phyloP scores from a whole-genome alignment of 2,888 invertebrate genomes.

The Strigamia crassipes region DNA sequence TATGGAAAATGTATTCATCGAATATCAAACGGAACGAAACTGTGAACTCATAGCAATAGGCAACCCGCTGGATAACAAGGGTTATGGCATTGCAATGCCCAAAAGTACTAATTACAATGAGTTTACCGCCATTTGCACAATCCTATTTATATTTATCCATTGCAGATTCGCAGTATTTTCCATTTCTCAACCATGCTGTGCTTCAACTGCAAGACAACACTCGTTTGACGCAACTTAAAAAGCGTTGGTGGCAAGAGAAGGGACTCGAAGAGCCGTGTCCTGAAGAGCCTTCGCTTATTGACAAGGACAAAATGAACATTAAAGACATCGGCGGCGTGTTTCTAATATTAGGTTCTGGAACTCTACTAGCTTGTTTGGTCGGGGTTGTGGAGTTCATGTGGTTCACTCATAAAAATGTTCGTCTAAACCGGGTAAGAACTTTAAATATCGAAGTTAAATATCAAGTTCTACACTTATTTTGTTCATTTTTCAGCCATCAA shows the following conservation, averaged over 20 bases:
- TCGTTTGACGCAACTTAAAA: conserved; percentile 86
- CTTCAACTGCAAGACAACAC: conserved; percentile 95
- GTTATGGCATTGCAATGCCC: conserved; percentile 93
- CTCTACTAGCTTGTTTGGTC: conserved; percentile 87
- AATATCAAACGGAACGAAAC: conserved; percentile 87
- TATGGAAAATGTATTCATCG: conserved; percentile 97
- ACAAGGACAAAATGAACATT: conserved; percentile 63
- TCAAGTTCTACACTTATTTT: not conserved
- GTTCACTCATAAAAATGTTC: conserved; percentile 90
- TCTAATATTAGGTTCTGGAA: conserved; percentile 89
- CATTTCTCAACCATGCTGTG: conserved; percentile 91
- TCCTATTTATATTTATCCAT: not conserved
- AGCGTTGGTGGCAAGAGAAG: conserved; percentile 88
- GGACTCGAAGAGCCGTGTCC: conserved; percentile 52
- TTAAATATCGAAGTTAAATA: not conserved
- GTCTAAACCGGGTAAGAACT: conserved; percentile 76
- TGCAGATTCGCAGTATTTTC: conserved; percentile 88
- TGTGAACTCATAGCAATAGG: conserved; percentile 90
- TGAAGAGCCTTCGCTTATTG: conserved; percentile 55
- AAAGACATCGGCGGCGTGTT: conserved; percentile 96
- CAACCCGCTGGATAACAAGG: conserved; percentile 88
- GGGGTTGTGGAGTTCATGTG: conserved; percentile 95
- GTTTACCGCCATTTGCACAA: too few relatives aligned
- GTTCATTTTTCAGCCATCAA: conserved; percentile 65
- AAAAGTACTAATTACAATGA: conserved; percentile 69